phyloP scores from a whole-genome alignment of 2,113 vertebrate species.

The Haplotaxodon microlepis region DNA sequence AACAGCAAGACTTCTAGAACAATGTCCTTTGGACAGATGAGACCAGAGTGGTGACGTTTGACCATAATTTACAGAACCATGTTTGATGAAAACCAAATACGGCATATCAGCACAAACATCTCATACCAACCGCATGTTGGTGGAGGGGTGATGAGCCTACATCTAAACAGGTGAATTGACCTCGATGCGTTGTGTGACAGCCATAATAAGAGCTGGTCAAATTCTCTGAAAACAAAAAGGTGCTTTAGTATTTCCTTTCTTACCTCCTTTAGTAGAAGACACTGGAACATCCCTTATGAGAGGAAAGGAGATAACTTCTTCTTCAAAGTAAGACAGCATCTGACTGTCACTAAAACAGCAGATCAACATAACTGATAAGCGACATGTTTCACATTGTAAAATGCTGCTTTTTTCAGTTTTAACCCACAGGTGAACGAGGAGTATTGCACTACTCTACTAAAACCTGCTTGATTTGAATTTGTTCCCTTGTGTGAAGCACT shows the following conservation, averaged over 20 bases:
- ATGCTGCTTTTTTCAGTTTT: neutral
- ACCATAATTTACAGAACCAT: neutral
- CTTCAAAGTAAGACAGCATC: neutral
- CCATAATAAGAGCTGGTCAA: neutral
- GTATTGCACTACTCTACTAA: neutral
- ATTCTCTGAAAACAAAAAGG: neutral
- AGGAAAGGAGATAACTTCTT: neutral
- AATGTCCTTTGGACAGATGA: neutral
- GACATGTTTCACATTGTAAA: neutral
- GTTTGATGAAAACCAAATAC: neutral
- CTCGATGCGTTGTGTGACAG: neutral
- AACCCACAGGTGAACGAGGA: neutral
- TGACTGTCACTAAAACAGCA: neutral
- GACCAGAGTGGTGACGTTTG: neutral
- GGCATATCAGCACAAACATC: neutral
- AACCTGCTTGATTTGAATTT: neutral
- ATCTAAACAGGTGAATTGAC: neutral
- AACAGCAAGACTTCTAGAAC: neutral
- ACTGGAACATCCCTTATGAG: neutral
- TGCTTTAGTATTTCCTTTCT: neutral
- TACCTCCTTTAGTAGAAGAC: neutral
- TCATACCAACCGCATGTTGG: neutral
- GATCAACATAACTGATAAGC: neutral
- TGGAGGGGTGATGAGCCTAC: neutral
- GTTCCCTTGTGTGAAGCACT: neutral